phyloP scores from a whole-genome alignment of 2,888 invertebrate species.

The Chrysomela aeneicollis region DNA sequence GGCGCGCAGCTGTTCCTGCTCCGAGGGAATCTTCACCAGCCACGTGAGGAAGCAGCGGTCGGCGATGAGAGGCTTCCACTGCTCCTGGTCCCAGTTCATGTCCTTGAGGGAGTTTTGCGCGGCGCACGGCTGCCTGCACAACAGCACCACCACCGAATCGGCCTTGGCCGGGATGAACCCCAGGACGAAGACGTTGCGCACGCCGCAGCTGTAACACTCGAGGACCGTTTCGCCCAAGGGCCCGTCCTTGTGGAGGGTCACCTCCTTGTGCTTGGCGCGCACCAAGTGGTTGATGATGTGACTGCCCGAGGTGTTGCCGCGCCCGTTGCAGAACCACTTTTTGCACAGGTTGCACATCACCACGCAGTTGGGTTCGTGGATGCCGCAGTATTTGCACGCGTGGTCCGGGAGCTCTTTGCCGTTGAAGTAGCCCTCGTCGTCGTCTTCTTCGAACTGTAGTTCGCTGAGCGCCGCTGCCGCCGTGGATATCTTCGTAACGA shows the following conservation, averaged over 20 bases:
- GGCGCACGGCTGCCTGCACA: constrained; percentile 98
- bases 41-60: constrained; percentile 96
- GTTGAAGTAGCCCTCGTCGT: constrained; percentile 88
- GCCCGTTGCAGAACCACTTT: constrained; percentile 99
- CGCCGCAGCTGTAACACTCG: constrained; percentile 99
- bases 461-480: constrained; percentile 82
- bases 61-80: constrained; percentile 97
- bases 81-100: constrained; percentile 99
- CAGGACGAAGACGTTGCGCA: constrained; percentile 96
- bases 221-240: constrained; percentile 97
- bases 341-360: constrained; percentile 98
- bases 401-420: constrained; percentile 90
- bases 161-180: constrained; percentile 99
- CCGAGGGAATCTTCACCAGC: constrained; percentile 97
- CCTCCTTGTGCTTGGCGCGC: constrained; percentile 99
- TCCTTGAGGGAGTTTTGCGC: constrained; percentile 97
- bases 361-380: constrained; percentile 96
- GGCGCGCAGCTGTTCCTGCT: constrained; percentile 94
- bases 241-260: constrained; percentile 95
- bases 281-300: constrained; percentile 99
- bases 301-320: constrained; percentile 97
- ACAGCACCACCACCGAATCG: constrained; percentile 95
- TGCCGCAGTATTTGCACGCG: constrained; percentile 99
- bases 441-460: constrained; percentile 95
- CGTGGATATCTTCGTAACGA: constrained; percentile 70